Evolutionary conservation across 1,140 invertebrate genomes (phyloP).

Genomic region (Aradophagus sp.): DNA sequence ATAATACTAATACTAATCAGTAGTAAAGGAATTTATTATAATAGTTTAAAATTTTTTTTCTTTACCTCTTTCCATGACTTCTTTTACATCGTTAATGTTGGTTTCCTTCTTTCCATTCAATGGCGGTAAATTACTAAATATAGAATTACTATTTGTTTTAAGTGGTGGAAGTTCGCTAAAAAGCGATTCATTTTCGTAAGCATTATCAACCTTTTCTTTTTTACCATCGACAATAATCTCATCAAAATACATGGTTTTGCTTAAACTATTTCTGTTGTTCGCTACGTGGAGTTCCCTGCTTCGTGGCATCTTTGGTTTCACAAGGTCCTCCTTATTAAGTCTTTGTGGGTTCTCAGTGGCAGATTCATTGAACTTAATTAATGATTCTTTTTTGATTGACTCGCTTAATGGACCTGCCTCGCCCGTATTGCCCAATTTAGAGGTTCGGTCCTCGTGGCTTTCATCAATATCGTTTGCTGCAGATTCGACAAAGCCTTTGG

Average conservation of each 20-base stretch:
- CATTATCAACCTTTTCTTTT: conserved; percentile 65
- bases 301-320: conserved; percentile 61
- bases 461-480: conserved; percentile 67
- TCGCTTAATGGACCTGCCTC: conserved; percentile 50
- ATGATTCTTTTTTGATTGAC: conserved; percentile 62
- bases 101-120: conserved; percentile 70
- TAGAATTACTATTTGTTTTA: conserved; percentile 67
- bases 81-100: conserved; percentile 73
- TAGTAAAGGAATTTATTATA: no score
- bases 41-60: no score
- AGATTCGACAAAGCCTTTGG: no score
- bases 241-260: conserved; percentile 70
- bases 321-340: conserved; percentile 65
- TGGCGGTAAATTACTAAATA: conserved; percentile 69
- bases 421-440: conserved; percentile 25
- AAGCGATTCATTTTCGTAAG: conserved; percentile 64
- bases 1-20: no score
- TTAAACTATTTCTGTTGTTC: conserved; percentile 67
- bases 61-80: conserved; percentile 70
- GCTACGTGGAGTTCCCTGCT: conserved; percentile 64
- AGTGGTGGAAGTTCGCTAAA: conserved; percentile 68
- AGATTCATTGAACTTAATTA: conserved; percentile 68
- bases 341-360: conserved; percentile 45
- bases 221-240: conserved; percentile 71
- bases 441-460: conserved; percentile 17